phyloP scores from a whole-genome alignment of 2,113 vertebrate species.

The Hiodon tergisus region DNA sequence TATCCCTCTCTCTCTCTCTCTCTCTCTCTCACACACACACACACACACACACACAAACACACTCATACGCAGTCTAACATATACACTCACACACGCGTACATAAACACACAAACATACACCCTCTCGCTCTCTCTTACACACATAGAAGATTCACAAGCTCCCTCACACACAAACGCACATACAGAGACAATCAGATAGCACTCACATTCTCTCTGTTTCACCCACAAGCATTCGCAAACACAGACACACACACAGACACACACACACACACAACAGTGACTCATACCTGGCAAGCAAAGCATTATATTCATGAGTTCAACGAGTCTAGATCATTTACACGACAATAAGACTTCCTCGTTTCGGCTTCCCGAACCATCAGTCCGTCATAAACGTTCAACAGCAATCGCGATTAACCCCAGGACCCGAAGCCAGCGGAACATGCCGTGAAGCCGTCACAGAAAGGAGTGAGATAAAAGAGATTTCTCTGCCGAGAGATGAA shows the following conservation, averaged over 20 bases:
- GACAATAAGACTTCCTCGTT: background rate
- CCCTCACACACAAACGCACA: background rate
- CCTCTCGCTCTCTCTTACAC: background rate
- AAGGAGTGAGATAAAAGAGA: conserved; percentile 30
- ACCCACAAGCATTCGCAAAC: conserved; percentile 15
- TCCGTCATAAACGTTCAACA: background rate
- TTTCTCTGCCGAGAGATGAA: conserved; percentile 19
- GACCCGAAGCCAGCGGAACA: conserved; percentile 42
- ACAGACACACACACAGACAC: conserved; percentile 24
- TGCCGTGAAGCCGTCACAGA: conserved; percentile 37
- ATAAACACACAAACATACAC: conserved; percentile 4
- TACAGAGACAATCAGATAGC: conserved; percentile 2
- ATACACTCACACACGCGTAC: conserved; percentile 36
- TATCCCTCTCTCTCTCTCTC: conserved; percentile 5
- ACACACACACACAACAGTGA: conserved; percentile 39
- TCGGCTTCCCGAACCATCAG: background rate
- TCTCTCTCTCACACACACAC: conserved; percentile 5
- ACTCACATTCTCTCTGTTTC: background rate
- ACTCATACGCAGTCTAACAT: conserved; percentile 34
- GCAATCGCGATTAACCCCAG: background rate
- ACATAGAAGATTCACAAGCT: background rate
- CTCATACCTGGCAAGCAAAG: conserved; percentile 33
- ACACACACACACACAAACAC: conserved; percentile 18
- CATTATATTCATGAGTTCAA: conserved; percentile 9
- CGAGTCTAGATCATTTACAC: background rate